Evolutionary conservation across 2,797 vertebrate species (phyloP).

Genomic region (Podargus strigoides): DNA sequence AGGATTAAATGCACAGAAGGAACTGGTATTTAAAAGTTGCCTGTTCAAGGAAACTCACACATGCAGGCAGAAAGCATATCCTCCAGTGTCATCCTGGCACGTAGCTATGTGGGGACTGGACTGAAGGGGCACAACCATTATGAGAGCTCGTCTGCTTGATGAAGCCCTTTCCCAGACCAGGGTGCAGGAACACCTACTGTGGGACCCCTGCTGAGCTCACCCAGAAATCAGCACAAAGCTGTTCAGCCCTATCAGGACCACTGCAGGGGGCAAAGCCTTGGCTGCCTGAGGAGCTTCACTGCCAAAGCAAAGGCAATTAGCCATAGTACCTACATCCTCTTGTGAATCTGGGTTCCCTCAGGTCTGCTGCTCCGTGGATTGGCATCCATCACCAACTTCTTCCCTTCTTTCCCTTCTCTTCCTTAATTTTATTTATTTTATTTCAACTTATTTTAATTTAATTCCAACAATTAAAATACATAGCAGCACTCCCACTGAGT

Average conservation of each 20-base stretch:
- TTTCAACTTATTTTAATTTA: background rate
- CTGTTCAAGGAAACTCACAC: background rate
- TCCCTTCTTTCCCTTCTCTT: background rate
- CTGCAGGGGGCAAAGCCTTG: background rate
- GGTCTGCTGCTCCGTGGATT: background rate
- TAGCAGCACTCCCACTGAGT: background rate
- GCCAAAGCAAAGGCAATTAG: background rate
- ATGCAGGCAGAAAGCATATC: background rate
- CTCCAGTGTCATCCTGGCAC: background rate
- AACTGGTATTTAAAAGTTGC: background rate
- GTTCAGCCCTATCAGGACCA: background rate
- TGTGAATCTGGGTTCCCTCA: background rate
- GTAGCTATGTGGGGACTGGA: rapidly evolving
- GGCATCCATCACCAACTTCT: background rate
- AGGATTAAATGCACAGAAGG: background rate
- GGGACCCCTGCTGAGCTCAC: background rate
- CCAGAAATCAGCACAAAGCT: background rate
- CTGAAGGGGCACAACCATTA: background rate
- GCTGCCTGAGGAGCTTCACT: background rate
- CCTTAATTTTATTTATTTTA: background rate
- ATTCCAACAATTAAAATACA: background rate
- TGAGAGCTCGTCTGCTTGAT: background rate
- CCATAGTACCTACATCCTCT: background rate
- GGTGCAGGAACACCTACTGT: background rate
- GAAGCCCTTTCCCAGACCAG: background rate